Evolutionary conservation across 2,797 vertebrate species (phyloP), one percentile per base, ranked within the genome.

Genomic region (Sciurus carolinensis): DNA sequence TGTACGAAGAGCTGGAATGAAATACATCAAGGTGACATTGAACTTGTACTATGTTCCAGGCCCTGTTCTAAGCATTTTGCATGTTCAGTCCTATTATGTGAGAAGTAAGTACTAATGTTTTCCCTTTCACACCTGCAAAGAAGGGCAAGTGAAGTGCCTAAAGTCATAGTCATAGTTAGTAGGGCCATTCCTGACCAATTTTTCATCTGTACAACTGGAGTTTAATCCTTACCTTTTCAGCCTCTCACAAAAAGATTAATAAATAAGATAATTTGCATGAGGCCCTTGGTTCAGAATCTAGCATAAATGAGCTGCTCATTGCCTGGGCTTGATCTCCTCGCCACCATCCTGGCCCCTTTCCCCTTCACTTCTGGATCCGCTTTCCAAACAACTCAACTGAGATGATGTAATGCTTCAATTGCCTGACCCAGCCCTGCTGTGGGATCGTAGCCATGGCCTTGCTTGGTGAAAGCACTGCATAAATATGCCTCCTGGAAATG

Each of bases 401-500:
- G 33, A 90, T 92, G 93, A 95, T 73, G 59, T 87, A 96, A 95
- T 88, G 52, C 71, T 89, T 91, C 76, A 44, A 22, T 54, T 69
- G 69, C 72, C 72, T 91, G 87, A 87, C 83, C 93, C 11, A 15
- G 76, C 33, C 52, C 87, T 76, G 50, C 69, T 90, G 24, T 90
- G 77, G 67, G 77, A 87, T 93, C 0, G 0, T 6, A 30, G 73
- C 71, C 77, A 39, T 30, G 47, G 80, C 81, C 75, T 82, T 91
- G 54, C 52, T 82, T 92, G 77, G 93, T 95, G 86, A 96, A 97
- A 96, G 39, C 62, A 42, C 64, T 86, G 33, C 33, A 87, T 97
- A 96, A 97, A 97, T 93, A 90, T 2, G 11, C 84, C 77, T 96
- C 39, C 76, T 93, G 75, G 75, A 97, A 96, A 93, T 59, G 80